Conservation (phyloP, 2,888 invertebrate species). For the Electrophaes corylata region DNA sequence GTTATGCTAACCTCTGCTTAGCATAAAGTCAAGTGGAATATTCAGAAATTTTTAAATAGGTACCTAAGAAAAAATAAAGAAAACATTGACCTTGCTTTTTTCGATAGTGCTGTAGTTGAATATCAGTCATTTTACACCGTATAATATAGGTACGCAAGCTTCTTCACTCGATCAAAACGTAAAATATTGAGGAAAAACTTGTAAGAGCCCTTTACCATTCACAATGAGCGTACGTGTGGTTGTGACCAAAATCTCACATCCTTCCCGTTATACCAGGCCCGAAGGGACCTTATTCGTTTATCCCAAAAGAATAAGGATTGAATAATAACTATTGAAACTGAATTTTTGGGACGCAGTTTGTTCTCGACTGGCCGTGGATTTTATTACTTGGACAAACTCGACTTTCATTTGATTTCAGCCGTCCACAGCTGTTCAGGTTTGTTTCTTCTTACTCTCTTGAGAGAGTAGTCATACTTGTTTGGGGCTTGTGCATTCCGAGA, state of each 20-base stretch:
- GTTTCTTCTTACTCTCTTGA: background rate
- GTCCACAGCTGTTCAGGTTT: background rate
- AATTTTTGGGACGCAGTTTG: slow-evolving; percentile 30
- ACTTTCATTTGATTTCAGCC: slow-evolving; percentile 21
- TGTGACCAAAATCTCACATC: slow-evolving; percentile 19
- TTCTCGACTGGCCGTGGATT: slow-evolving; percentile 18
- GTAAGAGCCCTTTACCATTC: slow-evolving; percentile 8
- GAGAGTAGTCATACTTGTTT: too few species aligned
- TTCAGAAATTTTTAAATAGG: too few species aligned
- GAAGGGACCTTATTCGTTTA: slow-evolving; percentile 28
- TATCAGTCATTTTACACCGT: too few species aligned
- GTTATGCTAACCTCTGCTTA: too few species aligned
- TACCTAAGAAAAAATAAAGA: too few species aligned
- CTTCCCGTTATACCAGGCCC: slow-evolving; percentile 6
- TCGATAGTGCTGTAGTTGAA: too few species aligned
- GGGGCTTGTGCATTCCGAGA: too few species aligned
- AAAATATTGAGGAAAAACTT: slow-evolving; percentile 4
- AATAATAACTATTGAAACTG: slow-evolving; percentile 34
- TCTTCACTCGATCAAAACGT: background rate
- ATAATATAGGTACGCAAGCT: background rate
- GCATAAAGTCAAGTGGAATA: too few species aligned
- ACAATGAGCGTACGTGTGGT: slow-evolving; percentile 1
- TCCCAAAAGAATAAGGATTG: slow-evolving; percentile 34
- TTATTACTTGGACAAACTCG: slow-evolving; percentile 25
- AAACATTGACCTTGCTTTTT: too few species aligned